Conservation (phyloP, 2,797 vertebrate species). For the Telmatherina bonti region DNA sequence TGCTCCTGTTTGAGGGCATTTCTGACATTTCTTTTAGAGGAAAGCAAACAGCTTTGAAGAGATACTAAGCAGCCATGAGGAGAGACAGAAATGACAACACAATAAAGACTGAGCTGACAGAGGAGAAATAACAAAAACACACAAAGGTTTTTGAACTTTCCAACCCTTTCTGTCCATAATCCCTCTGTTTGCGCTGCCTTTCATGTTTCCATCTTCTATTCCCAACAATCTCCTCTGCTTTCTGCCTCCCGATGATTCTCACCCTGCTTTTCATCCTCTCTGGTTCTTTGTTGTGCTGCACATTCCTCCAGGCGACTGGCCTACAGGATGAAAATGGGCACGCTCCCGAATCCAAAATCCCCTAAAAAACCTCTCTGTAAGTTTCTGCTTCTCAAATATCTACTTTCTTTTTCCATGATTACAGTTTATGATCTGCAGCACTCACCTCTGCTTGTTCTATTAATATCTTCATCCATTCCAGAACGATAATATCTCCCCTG, state of each 20-base stretch:
- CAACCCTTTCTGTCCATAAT: conserved; percentile 2
- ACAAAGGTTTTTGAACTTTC: not conserved
- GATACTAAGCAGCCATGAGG: not conserved
- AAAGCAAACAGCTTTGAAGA: not conserved
- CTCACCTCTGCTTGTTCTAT: not conserved
- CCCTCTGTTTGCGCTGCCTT: conserved; percentile 12
- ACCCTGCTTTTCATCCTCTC: conserved; percentile 37
- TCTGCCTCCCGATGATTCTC: conserved; percentile 34
- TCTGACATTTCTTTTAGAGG: not conserved
- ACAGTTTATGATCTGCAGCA: conserved; percentile 22
- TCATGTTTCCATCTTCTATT: conserved; percentile 20
- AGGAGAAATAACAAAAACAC: not conserved
- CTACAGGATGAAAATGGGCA: conserved; percentile 91
- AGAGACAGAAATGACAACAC: not conserved
- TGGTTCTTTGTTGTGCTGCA: conserved; percentile 46
- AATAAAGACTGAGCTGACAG: not conserved
- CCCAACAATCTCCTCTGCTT: conserved; percentile 7
- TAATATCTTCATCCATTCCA: conserved; percentile 2
- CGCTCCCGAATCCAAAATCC: conserved; percentile 87
- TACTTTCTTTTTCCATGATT: conserved; percentile 23
- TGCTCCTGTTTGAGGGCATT: conserved; percentile 4
- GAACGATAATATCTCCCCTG: conserved; percentile 23
- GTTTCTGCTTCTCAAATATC: conserved; percentile 70
- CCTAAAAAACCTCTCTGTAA: conserved; percentile 90
- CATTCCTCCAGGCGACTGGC: conserved; percentile 86